A percentile compares a stretch with the other conserved stretches of the same genome.
Evolutionary conservation across 2,113 vertebrate genomes (phyloP).

Genomic region (Puntigrus tetrazona): DNA sequence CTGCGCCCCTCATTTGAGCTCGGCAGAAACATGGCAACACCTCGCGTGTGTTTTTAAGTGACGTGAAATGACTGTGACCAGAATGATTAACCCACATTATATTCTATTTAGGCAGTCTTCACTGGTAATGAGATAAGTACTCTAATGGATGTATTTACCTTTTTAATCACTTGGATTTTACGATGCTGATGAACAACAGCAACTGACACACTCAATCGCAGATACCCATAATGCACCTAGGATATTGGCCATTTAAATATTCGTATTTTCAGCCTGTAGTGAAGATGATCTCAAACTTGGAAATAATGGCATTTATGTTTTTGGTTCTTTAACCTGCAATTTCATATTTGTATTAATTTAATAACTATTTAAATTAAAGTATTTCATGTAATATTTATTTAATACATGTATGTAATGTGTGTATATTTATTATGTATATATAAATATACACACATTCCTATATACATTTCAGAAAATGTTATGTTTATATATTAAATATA

Average conservation of each 20-base stretch:
- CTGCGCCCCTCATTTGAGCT: conserved; percentile 38
- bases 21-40: neutral
- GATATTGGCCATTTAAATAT: conserved; percentile 31
- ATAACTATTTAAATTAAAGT: neutral
- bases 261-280: neutral
- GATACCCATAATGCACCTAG: conserved; percentile 19
- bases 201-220: conserved; percentile 49
- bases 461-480: no score
- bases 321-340: neutral
- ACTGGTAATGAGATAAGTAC: conserved; percentile 56
- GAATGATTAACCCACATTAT: conserved; percentile 62
- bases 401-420: no score
- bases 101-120: conserved; percentile 57
- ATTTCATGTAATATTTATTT: no score
- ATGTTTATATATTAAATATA: no score
- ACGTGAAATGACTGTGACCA: conserved; percentile 55
- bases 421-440: no score
- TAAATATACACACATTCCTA: no score
- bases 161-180: conserved; percentile 53
- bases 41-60: conserved; percentile 25
- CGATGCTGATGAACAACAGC: conserved; percentile 46
- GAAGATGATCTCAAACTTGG: neutral
- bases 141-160: conserved; percentile 62
- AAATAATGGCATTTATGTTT: neutral
- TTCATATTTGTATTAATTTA: neutral